Evolutionary conservation across 2,113 vertebrate genomes (phyloP).

Genomic region (Pseudonaja textilis): DNA sequence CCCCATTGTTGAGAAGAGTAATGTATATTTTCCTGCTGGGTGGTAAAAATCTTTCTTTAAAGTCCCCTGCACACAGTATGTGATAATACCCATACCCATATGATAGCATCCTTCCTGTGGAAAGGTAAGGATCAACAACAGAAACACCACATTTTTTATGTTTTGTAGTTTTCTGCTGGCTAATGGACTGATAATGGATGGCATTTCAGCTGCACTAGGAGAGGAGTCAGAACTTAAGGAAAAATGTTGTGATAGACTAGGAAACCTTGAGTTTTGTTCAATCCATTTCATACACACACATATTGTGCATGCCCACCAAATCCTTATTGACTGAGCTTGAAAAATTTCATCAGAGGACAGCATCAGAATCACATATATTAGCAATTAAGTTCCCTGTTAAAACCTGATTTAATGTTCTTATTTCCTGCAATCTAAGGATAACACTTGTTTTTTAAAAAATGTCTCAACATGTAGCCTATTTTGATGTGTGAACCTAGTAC

Average conservation of each 20-base stretch:
- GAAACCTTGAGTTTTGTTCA: not conserved
- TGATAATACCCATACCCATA: not conserved
- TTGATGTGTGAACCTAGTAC: not conserved
- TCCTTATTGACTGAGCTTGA: not conserved
- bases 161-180: not conserved
- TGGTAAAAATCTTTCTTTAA: not conserved
- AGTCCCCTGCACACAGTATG: not conserved
- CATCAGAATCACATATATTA: not conserved
- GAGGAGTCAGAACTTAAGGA: not conserved
- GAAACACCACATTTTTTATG: not conserved
- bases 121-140: not conserved
- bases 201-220: not conserved
- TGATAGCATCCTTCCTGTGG: not conserved
- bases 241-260: not conserved
- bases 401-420: not conserved
- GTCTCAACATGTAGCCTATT: not conserved
- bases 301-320: not conserved
- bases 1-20: not conserved
- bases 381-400: not conserved
- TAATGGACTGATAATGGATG: not conserved
- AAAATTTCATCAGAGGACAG: not conserved
- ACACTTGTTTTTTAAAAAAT: not conserved
- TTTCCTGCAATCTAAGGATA: not conserved
- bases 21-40: not conserved
- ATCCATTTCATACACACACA: not conserved